phyloP scores from a whole-genome alignment of 2,113 vertebrate genomes.

The Ancistrus triradiatus region DNA sequence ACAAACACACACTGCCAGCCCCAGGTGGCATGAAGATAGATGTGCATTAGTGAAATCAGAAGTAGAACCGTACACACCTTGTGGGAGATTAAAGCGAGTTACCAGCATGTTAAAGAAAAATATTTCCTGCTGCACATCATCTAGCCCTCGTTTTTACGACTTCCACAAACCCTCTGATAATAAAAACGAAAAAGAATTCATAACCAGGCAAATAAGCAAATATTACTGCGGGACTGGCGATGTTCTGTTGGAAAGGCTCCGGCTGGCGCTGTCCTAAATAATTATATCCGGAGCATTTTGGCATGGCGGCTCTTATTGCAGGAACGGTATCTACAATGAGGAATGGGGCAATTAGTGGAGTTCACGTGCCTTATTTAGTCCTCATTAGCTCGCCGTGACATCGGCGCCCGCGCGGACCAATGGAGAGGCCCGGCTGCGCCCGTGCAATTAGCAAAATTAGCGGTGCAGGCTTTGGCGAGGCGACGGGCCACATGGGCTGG shows the following conservation, averaged over 20 bases:
- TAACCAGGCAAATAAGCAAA: constrained; percentile 14
- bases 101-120: neutral
- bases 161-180: neutral
- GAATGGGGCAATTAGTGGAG: constrained; percentile 77
- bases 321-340: constrained; percentile 73
- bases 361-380: constrained; percentile 80
- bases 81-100: neutral
- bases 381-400: constrained; percentile 79
- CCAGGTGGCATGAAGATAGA: constrained; percentile 61
- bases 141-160: neutral
- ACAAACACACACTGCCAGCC: constrained; percentile 47
- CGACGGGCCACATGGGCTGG: constrained; percentile 74
- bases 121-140: neutral
- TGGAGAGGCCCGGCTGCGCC: constrained; percentile 70
- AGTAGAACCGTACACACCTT: constrained; percentile 17
- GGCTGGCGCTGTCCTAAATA: constrained; percentile 50
- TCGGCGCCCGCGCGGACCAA: constrained; percentile 67
- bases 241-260: constrained; percentile 39
- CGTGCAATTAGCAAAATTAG: constrained; percentile 82
- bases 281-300: constrained; percentile 58
- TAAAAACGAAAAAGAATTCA: constrained; percentile 13
- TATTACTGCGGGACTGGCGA: constrained; percentile 33
- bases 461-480: constrained; percentile 73
- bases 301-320: constrained; percentile 65
- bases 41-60: constrained; percentile 34